Percentiles rank a stretch among this genome's conserved stretches.
These are phyloP conservation scores for Bombyx mori DNA, from an alignment of 1,140 invertebrate species.

Conservation along the genomic window DNA sequence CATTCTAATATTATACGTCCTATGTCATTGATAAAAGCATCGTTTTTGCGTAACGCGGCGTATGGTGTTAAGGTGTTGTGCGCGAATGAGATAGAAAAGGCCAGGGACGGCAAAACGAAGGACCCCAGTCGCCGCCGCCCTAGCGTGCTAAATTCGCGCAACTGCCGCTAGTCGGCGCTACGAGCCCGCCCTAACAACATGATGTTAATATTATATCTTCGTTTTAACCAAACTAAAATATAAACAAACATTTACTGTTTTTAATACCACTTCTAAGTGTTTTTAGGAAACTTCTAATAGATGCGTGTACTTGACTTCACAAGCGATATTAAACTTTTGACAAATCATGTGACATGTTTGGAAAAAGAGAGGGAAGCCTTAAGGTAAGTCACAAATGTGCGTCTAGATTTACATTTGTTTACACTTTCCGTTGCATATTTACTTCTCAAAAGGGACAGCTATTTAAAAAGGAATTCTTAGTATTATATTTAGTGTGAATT, in stretches of 20 bases:
- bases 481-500: no score
- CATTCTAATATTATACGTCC: slow-evolving; percentile 47
- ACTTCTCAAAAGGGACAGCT: no score
- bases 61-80: slow-evolving; percentile 34
- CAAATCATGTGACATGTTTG: background rate
- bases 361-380: background rate
- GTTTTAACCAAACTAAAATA: slow-evolving; percentile 42
- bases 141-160: slow-evolving; percentile 29
- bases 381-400: slow-evolving; percentile 3
- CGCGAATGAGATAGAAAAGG: slow-evolving; percentile 35
- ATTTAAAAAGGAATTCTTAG: no score
- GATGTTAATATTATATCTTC: slow-evolving; percentile 37
- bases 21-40: slow-evolving; percentile 64
- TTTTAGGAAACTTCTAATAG: background rate
- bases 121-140: slow-evolving; percentile 38
- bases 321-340: background rate
- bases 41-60: slow-evolving; percentile 55
- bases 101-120: slow-evolving; percentile 24
- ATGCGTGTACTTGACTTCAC: background rate
- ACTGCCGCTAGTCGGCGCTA: slow-evolving; percentile 59
- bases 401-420: slow-evolving; percentile 1
- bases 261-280: slow-evolving; percentile 4
- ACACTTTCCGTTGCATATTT: no score
- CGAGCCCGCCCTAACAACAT: slow-evolving; percentile 54
- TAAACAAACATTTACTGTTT: slow-evolving; percentile 53